Percentiles rank a stretch among this genome's conserved stretches.
Conservation (phyloP, 2,888 invertebrate genomes). For the Theodoxus fluviatilis region DNA sequence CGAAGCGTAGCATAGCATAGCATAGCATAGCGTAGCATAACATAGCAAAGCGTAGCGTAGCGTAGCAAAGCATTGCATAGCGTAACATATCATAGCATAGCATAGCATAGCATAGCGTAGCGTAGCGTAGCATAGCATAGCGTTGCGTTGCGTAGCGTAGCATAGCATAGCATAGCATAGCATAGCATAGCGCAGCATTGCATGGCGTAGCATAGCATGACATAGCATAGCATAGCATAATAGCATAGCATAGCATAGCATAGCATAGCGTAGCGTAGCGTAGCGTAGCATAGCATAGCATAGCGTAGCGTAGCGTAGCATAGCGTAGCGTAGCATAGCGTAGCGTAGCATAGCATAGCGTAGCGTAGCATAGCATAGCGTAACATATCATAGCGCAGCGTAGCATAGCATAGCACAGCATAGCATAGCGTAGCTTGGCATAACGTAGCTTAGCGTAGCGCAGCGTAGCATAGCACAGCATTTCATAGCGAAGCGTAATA, state of each 20-base stretch:
- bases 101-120: slow-evolving; percentile 28
- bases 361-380: no score
- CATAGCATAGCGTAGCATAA: slow-evolving; percentile 26
- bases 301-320: no score
- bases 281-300: slow-evolving; percentile 24
- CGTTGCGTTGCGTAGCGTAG: slow-evolving; percentile 26
- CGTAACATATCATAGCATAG: slow-evolving; percentile 26
- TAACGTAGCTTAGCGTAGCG: no score
- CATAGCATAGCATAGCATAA: slow-evolving; percentile 27
- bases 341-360: no score
- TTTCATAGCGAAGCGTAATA: no score
- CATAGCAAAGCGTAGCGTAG: slow-evolving; percentile 12
- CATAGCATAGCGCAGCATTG: slow-evolving; percentile 20
- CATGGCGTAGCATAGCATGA: slow-evolving; percentile 28
- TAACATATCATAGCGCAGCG: no score
- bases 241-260: slow-evolving; percentile 27
- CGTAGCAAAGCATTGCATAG: slow-evolving; percentile 23
- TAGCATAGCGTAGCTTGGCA: no score
- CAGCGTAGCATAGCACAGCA: no score
- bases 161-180: slow-evolving; percentile 28
- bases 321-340: no score
- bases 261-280: slow-evolving; percentile 22
- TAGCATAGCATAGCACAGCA: no score
- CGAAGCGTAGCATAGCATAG: slow-evolving; percentile 28
- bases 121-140: slow-evolving; percentile 27